These are phyloP conservation scores for Erythrolamprus reginae DNA, from an alignment of 2,113 vertebrate genomes.

Conservation along the genomic window DNA sequence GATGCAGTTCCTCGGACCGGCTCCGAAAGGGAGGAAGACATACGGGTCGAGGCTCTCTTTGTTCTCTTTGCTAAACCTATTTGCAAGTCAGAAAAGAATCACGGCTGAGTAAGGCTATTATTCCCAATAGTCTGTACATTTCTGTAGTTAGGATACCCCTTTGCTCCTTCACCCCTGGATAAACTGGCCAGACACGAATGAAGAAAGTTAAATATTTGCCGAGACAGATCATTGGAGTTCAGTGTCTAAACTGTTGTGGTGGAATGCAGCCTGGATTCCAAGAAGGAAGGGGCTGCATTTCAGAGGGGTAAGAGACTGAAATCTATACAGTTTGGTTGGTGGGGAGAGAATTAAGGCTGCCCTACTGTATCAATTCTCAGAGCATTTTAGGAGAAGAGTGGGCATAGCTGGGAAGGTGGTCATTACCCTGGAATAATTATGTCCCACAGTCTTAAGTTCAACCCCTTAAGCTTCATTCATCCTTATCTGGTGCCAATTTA, in stretches of 20 bases:
- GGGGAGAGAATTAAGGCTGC: not conserved
- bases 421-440: not conserved
- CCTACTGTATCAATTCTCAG: not conserved
- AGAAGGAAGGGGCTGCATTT: not conserved
- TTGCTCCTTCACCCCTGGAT: not conserved
- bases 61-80: conserved; percentile 76
- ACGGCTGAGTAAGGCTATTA: not conserved
- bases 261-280: not conserved
- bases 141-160: conserved; percentile 17
- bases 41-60: conserved; percentile 65
- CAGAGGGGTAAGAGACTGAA: not conserved
- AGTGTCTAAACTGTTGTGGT: not conserved
- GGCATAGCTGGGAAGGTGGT: not conserved
- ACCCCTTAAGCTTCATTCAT: too few species aligned
- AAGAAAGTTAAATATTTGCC: not conserved
- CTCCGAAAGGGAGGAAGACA: conserved; percentile 75
- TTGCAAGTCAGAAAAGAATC: not conserved
- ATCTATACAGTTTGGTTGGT: not conserved
- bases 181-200: not conserved
- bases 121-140: not conserved
- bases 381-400: not conserved
- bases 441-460: too few species aligned
- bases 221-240: not conserved
- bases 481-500: not conserved
- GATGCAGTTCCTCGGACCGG: conserved; percentile 79